Evolutionary conservation across 2,888 invertebrate genomes (phyloP), one percentile per base, ranked within the genome.

Genomic region (Chrysomela aeneicollis): DNA sequence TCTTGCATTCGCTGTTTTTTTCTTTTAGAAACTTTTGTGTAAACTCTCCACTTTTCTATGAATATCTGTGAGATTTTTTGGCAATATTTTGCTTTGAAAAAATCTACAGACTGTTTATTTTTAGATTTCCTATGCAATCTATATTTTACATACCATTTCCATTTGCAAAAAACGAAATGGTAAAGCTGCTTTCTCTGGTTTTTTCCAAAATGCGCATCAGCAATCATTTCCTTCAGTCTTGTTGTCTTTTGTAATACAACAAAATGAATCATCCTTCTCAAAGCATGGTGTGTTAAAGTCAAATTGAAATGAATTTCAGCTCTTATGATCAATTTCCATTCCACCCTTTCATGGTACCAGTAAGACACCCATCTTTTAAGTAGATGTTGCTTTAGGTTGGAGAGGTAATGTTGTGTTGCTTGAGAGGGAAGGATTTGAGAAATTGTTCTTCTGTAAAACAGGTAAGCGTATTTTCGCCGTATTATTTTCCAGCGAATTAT

Each of bases 291-390:
- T 66, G 73, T 73, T 35, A 74, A 57, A 50, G 63, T 62, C 59
- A 72, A 74, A 53, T 73, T 71, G 32, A 75, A 73, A 63, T 78
- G 77, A 46, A 79, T 68, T 30, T 76, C 67, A 6, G 78, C 78
- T 61, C 76, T 69, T 54, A 79, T 61, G 5, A 68, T 59, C 49
- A 76, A 62, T 59, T 77, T 74, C 77, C 78, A 78, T 61, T 71
- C 72, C n/a, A 74, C 64, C 63, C 69, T 72, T 53, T 73, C 71
- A 59, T 74, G 70, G 54, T 74, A 77, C 75, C 77, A 78, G 63
- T 66, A 61, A 5, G 50, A 61, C 50, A 64, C 64, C 72, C 77
- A 74, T 59, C 61, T 66, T 21, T 59, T 54, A 57, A 78, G 75
- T 9, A 52, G 64, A 59, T 72, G 72, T 49, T 51, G 61, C 46